Evolutionary conservation across 2,113 vertebrate genomes (phyloP).

Genomic region (Solenodon paradoxus): DNA sequence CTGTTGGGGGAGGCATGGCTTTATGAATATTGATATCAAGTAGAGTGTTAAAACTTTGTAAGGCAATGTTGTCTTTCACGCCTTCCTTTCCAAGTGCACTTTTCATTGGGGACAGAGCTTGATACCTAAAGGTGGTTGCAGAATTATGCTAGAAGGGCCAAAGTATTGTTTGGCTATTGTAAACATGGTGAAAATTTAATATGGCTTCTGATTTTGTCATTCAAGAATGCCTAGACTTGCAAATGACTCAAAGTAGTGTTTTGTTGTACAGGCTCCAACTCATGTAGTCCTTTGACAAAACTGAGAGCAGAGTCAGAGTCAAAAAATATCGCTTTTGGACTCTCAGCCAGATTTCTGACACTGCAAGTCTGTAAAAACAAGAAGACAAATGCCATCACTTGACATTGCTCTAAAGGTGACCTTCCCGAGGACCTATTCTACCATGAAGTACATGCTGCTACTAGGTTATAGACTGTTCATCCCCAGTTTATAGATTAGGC

Average conservation of each 20-base stretch:
- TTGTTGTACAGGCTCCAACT: too few species aligned
- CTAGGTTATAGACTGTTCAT: background rate
- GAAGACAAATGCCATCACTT: background rate
- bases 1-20: background rate
- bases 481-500: background rate
- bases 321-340: background rate
- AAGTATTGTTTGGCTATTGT: background rate
- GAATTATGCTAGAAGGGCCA: background rate
- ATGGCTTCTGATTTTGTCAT: background rate
- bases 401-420: background rate
- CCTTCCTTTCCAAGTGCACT: background rate
- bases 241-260: background rate
- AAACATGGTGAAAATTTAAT: background rate
- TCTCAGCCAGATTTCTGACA: background rate
- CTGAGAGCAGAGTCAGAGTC: background rate
- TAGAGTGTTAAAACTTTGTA: slow-evolving; percentile 42
- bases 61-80: slow-evolving; percentile 3
- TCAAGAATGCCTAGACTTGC: background rate
- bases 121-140: background rate
- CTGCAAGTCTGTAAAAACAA: background rate
- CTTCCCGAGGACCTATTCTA: background rate
- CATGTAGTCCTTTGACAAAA: background rate
- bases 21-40: slow-evolving; percentile 68
- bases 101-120: background rate
- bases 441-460: background rate